Conservation (phyloP, 2,113 vertebrate genomes). For the Bubalus kerabau region DNA sequence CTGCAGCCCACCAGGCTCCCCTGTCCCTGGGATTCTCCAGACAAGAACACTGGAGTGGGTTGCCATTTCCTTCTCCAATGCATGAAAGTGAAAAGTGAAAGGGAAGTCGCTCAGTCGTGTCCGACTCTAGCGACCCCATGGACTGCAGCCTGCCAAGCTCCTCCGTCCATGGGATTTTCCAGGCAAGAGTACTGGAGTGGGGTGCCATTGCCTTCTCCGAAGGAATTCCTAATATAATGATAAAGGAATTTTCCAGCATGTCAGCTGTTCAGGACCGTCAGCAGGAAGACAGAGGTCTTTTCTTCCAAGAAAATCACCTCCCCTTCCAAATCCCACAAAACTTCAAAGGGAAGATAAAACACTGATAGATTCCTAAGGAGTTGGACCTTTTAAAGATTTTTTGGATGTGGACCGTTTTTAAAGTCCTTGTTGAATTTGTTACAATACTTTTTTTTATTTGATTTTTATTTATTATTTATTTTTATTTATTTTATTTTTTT, state of each 20-base stretch:
- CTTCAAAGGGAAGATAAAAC: not conserved
- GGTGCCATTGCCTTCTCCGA: no score
- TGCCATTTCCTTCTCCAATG: no score
- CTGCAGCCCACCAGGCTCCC: no score
- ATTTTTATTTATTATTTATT: not conserved
- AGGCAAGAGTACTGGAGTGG: no score
- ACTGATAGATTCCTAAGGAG: not conserved
- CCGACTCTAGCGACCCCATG: no score
- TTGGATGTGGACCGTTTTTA: not conserved
- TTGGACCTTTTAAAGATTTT: not conserved
- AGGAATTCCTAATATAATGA: not conserved
- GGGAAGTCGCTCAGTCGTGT: no score
- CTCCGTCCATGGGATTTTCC: no score
- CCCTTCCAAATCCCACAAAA: not conserved
- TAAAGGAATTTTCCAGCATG: not conserved
- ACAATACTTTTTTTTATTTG: not conserved
- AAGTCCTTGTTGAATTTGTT: not conserved
- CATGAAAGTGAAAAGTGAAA: no score
- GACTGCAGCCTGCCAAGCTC: no score
- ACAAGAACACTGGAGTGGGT: no score
- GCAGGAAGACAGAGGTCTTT: not conserved
- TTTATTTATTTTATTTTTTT: not conserved
- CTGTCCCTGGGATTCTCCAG: no score
- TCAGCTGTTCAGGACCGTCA: not conserved
- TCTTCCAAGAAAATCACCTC: not conserved